These are phyloP conservation scores for Hetaerina americana DNA, from an alignment of 1,140 invertebrate species.

Conservation along the genomic window DNA sequence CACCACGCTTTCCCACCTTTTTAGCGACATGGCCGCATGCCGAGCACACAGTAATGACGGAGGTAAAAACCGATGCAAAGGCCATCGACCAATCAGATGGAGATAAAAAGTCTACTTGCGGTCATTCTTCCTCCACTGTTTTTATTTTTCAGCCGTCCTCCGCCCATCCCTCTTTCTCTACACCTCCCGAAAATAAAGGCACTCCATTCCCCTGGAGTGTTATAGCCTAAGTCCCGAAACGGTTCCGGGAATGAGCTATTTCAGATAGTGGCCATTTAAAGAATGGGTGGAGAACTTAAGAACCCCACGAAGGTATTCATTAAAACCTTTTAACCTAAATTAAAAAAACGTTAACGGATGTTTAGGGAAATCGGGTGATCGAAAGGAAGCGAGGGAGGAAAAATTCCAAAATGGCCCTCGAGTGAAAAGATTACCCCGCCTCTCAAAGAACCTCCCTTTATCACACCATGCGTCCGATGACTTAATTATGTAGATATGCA, in stretches of 20 bases:
- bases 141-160: background rate
- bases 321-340: conserved; percentile 1
- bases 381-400: background rate
- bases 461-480: background rate
- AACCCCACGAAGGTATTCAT: background rate
- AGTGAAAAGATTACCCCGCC: too few species aligned
- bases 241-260: background rate
- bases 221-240: background rate
- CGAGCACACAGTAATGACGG: background rate
- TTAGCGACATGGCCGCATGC: background rate
- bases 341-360: background rate
- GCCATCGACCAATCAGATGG: background rate
- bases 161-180: background rate
- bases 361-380: too few species aligned
- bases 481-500: background rate
- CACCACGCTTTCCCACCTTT: too few species aligned
- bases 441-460: background rate
- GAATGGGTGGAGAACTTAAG: background rate
- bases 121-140: background rate
- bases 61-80: background rate
- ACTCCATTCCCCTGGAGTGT: too few species aligned
- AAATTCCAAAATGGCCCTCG: too few species aligned
- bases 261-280: background rate
- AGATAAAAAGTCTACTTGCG: background rate
- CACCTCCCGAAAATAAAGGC: too few species aligned